phyloP scores from a whole-genome alignment of 1,140 invertebrate genomes.

The Temnothorax curvispinosus region DNA sequence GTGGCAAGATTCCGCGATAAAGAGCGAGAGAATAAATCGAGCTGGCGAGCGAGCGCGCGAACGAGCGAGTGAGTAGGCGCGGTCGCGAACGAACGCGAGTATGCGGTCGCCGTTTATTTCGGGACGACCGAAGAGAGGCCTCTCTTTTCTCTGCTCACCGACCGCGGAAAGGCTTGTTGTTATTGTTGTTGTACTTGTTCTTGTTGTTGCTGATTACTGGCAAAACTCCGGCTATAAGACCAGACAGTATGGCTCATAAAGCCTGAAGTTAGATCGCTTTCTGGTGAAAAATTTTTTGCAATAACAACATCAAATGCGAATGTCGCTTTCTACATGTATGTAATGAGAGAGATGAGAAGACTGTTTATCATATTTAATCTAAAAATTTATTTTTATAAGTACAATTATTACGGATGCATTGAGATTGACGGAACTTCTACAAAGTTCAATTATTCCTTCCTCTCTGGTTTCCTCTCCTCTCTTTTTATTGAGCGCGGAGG shows the following conservation, averaged over 20 bases:
- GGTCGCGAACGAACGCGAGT: constrained; percentile 59
- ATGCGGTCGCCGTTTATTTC: constrained; percentile 76
- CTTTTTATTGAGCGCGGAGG: not conserved
- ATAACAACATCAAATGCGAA: not conserved
- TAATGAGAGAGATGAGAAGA: not conserved
- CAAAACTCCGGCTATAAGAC: not conserved
- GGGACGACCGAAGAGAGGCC: constrained; percentile 61
- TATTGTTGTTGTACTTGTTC: constrained; percentile 65
- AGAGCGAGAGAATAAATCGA: constrained; percentile 70
- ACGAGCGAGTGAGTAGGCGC: constrained; percentile 13
- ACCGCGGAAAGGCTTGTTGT: constrained; percentile 62
- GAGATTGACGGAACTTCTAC: not conserved
- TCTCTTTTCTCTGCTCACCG: constrained; percentile 40
- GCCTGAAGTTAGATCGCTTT: not conserved
- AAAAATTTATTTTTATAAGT: not conserved
- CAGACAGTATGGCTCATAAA: not conserved
- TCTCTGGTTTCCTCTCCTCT: not conserved
- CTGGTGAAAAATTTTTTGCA: not conserved
- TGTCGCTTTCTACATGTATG: not conserved
- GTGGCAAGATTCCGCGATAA: constrained; percentile 47
- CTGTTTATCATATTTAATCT: not conserved
- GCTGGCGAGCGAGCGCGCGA: constrained; percentile 32
- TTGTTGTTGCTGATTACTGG: constrained; percentile 31
- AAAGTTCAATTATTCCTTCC: not conserved
- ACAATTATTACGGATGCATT: constrained; percentile 12